Conservation (phyloP, 2,888 invertebrate genomes). For the Congeria kusceri region DNA sequence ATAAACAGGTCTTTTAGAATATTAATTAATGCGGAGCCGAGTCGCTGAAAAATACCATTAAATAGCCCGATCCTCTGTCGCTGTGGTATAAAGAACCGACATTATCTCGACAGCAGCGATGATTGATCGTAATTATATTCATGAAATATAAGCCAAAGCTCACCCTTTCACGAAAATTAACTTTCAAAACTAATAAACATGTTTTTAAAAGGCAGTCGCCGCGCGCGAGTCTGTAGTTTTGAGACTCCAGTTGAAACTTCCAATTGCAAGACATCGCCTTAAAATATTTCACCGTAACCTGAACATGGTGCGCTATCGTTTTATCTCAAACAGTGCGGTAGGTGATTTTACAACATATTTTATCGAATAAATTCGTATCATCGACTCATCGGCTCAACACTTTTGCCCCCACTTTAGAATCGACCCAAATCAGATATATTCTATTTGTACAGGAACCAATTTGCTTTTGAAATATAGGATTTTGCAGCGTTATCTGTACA, state of each 20-base stretch:
- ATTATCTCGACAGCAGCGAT: slow-evolving; percentile 58
- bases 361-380: neutral
- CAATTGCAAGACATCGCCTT: neutral
- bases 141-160: slow-evolving; percentile 58
- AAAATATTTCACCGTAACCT: neutral
- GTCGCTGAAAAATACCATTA: slow-evolving; percentile 26
- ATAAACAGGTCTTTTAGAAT: slow-evolving; percentile 35
- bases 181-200: slow-evolving; percentile 54
- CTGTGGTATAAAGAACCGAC: slow-evolving; percentile 39
- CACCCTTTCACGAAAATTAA: slow-evolving; percentile 58
- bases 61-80: slow-evolving; percentile 46
- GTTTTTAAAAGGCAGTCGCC: neutral
- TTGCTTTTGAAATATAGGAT: no score
- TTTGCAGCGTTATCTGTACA: no score
- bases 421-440: neutral
- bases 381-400: neutral
- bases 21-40: slow-evolving; percentile 21
- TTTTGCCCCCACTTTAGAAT: slow-evolving; percentile 6
- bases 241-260: neutral
- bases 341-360: slow-evolving; percentile 2
- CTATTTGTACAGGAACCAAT: neutral
- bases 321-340: slow-evolving; percentile 4
- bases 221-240: neutral
- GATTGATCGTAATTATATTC: slow-evolving; percentile 63
- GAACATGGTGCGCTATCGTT: neutral